A percentile compares a stretch with the other conserved stretches of the same genome.
Evolutionary conservation across 1,140 invertebrate genomes (phyloP).

Genomic region (Musca domestica): DNA sequence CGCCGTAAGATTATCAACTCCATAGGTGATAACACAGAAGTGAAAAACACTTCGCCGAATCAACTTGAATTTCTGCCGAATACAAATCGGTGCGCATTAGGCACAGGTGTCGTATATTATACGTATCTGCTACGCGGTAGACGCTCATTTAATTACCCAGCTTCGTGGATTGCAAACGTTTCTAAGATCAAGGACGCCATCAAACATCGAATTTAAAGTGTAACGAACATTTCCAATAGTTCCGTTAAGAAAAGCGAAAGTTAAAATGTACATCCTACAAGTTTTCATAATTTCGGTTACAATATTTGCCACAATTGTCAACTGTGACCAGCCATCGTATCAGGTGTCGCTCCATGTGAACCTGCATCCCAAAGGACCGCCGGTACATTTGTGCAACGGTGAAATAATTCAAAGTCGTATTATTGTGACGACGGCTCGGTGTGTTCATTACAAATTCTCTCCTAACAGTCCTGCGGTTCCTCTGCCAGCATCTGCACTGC

Average conservation of each 20-base stretch:
- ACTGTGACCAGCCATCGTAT: constrained; percentile 21
- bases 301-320: not conserved
- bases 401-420: constrained; percentile 21
- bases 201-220: not conserved
- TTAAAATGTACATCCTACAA: not conserved
- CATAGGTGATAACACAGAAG: constrained; percentile 5
- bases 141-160: not conserved
- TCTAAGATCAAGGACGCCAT: not conserved
- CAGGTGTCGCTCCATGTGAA: constrained; percentile 22
- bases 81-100: constrained; percentile 6
- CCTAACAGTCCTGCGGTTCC: not conserved
- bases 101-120: constrained; percentile 6
- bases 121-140: not conserved
- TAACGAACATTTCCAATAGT: not conserved
- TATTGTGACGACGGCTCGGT: constrained; percentile 23
- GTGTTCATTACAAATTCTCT: constrained; percentile 12
- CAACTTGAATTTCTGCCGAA: constrained; percentile 4
- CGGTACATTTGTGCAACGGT: constrained; percentile 25
- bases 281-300: not conserved
- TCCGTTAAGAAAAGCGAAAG: not conserved
- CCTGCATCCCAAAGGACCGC: constrained; percentile 16
- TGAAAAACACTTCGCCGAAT: constrained; percentile 13
- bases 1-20: constrained; percentile 9
- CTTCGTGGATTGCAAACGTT: not conserved
- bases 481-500: not conserved